Percentiles rank a stretch among this genome's conserved stretches.
Conservation (phyloP, 2,113 vertebrate genomes). For the Gavialis gangeticus region DNA sequence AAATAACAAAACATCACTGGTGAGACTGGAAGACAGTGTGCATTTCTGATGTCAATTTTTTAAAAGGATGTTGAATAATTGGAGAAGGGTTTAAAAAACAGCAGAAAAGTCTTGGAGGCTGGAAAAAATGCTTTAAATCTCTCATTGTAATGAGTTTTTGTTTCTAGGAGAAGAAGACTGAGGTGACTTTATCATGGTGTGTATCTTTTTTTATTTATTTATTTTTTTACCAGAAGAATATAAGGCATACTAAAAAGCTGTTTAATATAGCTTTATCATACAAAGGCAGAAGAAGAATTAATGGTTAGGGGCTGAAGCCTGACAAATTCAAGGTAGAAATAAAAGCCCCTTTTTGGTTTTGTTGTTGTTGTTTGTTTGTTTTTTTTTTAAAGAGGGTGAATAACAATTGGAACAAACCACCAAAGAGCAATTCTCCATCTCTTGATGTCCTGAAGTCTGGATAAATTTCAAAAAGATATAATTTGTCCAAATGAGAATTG, state of each 20-base stretch:
- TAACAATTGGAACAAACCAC: not conserved
- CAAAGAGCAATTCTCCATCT: not conserved
- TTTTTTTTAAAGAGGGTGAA: not conserved
- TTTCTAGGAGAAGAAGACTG: not conserved
- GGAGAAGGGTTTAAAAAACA: not conserved
- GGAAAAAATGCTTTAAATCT: not conserved
- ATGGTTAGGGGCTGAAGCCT: not conserved
- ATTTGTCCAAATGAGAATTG: not conserved
- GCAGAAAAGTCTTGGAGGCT: not conserved
- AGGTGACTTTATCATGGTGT: not conserved
- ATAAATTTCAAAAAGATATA: not conserved
- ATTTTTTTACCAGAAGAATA: not conserved
- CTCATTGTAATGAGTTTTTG: not conserved
- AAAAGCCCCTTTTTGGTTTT: not conserved
- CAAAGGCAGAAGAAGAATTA: not conserved
- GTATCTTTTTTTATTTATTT: not conserved
- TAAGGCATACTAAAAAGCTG: not conserved
- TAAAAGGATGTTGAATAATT: not conserved
- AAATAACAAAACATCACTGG: not conserved
- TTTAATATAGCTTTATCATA: not conserved
- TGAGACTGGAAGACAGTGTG: not conserved
- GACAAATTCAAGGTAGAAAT: not conserved
- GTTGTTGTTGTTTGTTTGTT: not conserved
- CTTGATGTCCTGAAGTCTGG: not conserved
- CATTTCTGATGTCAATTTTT: fast-evolving